A percentile compares a stretch with the other conserved stretches of the same genome.
These are phyloP conservation scores for Listronotus oregonensis DNA, from an alignment of 1,140 invertebrate species.

Conservation along the genomic window DNA sequence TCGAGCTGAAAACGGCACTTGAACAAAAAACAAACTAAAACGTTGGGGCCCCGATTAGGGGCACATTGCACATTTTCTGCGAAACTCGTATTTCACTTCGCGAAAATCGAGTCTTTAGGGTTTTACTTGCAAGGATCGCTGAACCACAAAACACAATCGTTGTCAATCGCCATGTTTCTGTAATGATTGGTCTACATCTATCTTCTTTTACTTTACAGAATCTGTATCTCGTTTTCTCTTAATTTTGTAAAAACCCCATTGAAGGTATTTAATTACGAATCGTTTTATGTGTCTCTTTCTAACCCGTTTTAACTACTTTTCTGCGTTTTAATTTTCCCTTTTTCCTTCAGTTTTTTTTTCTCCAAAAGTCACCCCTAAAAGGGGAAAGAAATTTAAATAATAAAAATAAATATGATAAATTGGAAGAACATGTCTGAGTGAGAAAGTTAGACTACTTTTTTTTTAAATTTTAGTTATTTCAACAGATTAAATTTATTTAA, in stretches of 20 bases:
- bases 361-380: no score
- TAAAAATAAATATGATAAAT: no score
- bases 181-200: conserved; percentile 4
- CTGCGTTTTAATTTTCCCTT: no score
- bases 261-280: no score
- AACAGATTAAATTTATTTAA: no score
- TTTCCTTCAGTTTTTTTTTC: no score
- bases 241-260: background rate
- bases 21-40: conserved; percentile 28
- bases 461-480: no score
- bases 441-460: no score
- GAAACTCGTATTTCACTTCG: conserved; percentile 7
- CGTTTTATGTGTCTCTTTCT: no score
- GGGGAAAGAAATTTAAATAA: no score
- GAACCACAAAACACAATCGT: conserved; percentile 26
- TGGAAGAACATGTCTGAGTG: no score
- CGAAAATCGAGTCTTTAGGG: conserved; percentile 8
- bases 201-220: background rate
- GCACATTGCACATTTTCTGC: conserved; percentile 32
- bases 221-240: conserved; percentile 6
- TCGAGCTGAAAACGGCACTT: background rate
- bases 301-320: no score
- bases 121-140: conserved; percentile 15
- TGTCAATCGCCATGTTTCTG: conserved; percentile 28
- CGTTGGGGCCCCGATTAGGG: conserved; percentile 6